phyloP scores from a whole-genome alignment of 2,113 vertebrate species.

The Halcyon malimbica region DNA sequence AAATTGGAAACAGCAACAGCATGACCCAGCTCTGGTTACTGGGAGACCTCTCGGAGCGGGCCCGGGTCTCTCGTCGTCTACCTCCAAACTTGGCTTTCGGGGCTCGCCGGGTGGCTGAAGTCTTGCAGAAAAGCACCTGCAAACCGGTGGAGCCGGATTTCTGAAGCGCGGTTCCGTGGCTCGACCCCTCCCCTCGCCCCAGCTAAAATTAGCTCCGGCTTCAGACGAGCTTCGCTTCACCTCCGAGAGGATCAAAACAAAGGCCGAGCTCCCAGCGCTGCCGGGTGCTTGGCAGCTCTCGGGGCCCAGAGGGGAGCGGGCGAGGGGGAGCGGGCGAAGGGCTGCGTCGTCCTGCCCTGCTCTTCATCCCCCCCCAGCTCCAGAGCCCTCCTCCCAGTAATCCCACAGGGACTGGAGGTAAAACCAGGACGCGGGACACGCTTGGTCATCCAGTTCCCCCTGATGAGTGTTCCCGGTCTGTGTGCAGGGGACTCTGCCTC shows the following conservation, averaged over 20 bases:
- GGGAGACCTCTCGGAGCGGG: accelerated
- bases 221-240: background rate
- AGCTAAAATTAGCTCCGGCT: background rate
- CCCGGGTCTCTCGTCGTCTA: background rate
- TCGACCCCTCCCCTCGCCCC: background rate
- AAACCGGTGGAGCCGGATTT: background rate
- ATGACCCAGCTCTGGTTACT: background rate
- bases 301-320: background rate
- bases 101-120: background rate
- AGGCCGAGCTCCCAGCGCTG: background rate
- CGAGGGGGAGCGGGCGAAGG: background rate
- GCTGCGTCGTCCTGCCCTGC: background rate
- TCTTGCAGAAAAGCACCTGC: background rate
- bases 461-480: background rate
- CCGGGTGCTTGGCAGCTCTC: background rate
- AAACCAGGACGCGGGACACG: background rate
- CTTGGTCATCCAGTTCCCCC: background rate
- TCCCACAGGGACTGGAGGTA: background rate
- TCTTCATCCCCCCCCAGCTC: background rate
- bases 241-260: background rate
- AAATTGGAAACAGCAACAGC: background rate
- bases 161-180: background rate
- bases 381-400: background rate
- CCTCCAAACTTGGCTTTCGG: accelerated
- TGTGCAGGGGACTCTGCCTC: background rate